Evolutionary conservation across 2,888 invertebrate genomes (phyloP), one percentile per base, ranked within the genome.

Genomic region (Leptopilina drosophilae): DNA sequence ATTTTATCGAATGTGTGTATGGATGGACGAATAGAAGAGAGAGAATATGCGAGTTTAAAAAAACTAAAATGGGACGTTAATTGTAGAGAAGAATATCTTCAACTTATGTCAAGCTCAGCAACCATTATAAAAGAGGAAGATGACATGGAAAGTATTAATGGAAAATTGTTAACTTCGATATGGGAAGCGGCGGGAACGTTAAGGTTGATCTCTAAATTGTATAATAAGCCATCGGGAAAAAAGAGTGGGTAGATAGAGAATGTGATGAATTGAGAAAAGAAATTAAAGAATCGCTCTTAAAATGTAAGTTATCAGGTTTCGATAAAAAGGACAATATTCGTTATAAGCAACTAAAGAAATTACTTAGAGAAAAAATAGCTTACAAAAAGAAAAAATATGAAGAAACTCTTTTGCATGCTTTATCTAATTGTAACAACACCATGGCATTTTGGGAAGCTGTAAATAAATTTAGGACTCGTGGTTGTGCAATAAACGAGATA

Each of bases 361-460:
- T 62, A 8, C 6, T 62, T 15, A 62, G 15, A 7, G 62, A 62
- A 1, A 62, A 20, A 62, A 62, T 62, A 20, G n/a, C 7, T 0
- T 15, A 8, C 20, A 62, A 62, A 62, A 62, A 62, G 62, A 62
- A 62, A 62, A 62, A 62, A 62, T 62, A 62, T 62, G 62, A 62
- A 20, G 62, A 62, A 62, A 62, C 15, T 8, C 20, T 62, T 20
- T 3, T 62, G 20, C 62, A 62, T 20, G 20, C 62, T 15, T 20
- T 62, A 8, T 62, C 62, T 20, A 62, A 62, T 62, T 62, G 62
- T 62, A 62, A 8, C 0, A 62, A 62, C 20, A 62, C 62, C 15
- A 62, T 9, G 9, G 62, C 7, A 8, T 62, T 62, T 20, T 62
- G 62, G 62, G 62, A 5, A 62, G 62, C 62, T 6, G 62, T 62